phyloP scores from a whole-genome alignment of 2,888 invertebrate species.

The Drosophila quinaria region DNA sequence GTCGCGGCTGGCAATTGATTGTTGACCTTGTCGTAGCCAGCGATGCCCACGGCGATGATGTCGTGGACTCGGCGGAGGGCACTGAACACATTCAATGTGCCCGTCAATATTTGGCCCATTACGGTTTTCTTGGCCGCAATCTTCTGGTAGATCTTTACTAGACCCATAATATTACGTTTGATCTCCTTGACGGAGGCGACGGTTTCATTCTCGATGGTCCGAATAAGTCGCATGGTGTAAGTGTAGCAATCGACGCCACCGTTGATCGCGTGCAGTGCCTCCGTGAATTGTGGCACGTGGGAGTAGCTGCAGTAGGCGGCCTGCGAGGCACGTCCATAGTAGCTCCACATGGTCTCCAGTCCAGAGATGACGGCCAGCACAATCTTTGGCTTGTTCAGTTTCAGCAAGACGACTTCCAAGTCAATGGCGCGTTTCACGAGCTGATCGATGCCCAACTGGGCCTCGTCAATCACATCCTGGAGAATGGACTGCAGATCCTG shows the following conservation, averaged over 20 bases:
- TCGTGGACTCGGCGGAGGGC: slow-evolving; percentile 64
- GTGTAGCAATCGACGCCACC: slow-evolving; percentile 77
- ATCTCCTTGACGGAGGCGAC: slow-evolving; percentile 71
- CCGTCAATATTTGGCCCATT: slow-evolving; percentile 75
- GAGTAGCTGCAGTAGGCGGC: slow-evolving; percentile 81
- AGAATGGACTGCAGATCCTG: slow-evolving; percentile 70
- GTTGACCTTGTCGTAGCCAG: slow-evolving; percentile 61
- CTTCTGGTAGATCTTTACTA: slow-evolving; percentile 79
- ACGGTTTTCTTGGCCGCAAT: slow-evolving; percentile 71
- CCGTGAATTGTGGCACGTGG: slow-evolving; percentile 72
- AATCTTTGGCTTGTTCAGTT: slow-evolving; percentile 75
- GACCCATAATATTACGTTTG: slow-evolving; percentile 58
- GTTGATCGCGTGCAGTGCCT: slow-evolving; percentile 70
- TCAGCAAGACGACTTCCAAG: slow-evolving; percentile 61
- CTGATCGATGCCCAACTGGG: slow-evolving; percentile 67
- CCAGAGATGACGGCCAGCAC: slow-evolving; percentile 62
- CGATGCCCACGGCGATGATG: slow-evolving; percentile 65
- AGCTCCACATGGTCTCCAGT: slow-evolving; percentile 55
- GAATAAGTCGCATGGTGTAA: slow-evolving; percentile 64
- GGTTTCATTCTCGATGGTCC: slow-evolving; percentile 69
- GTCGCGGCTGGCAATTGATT: slow-evolving; percentile 70
- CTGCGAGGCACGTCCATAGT: slow-evolving; percentile 58
- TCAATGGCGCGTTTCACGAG: slow-evolving; percentile 64
- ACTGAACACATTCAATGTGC: slow-evolving; percentile 70
- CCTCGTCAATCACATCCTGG: slow-evolving; percentile 76